Conservation (phyloP, 2,113 vertebrate species). For the Passer domesticus region DNA sequence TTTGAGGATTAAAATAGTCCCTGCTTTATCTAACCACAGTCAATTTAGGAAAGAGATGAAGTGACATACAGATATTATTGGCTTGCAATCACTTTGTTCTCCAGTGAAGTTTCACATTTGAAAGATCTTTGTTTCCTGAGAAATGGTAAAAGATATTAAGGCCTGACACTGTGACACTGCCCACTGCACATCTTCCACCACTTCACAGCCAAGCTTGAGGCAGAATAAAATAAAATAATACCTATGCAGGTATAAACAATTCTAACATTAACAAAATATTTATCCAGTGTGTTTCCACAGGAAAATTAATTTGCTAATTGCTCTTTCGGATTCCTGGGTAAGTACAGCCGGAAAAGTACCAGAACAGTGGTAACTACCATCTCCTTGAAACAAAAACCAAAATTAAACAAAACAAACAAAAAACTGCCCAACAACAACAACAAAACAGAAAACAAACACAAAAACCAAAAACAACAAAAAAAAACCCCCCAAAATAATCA, state of each 20-base stretch:
- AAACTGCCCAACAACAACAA: neutral
- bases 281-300: neutral
- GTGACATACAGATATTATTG: neutral
- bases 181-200: neutral
- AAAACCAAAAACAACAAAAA: neutral
- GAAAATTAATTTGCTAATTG: neutral
- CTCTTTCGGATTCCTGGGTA: neutral
- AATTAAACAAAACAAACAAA: neutral
- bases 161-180: neutral
- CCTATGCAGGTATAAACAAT: neutral
- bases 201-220: neutral
- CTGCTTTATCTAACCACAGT: slow-evolving; percentile 1
- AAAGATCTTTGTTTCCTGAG: neutral
- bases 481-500: neutral
- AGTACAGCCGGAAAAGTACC: neutral
- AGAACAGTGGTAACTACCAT: neutral
- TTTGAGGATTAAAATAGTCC: slow-evolving; percentile 28
- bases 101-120: neutral
- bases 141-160: neutral
- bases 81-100: neutral
- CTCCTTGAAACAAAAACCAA: neutral
- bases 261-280: neutral
- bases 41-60: neutral
- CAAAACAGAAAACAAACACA: neutral
- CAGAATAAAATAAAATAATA: neutral